phyloP scores from a whole-genome alignment of 2,888 invertebrate species.

The Pseudolycoriella hygida region DNA sequence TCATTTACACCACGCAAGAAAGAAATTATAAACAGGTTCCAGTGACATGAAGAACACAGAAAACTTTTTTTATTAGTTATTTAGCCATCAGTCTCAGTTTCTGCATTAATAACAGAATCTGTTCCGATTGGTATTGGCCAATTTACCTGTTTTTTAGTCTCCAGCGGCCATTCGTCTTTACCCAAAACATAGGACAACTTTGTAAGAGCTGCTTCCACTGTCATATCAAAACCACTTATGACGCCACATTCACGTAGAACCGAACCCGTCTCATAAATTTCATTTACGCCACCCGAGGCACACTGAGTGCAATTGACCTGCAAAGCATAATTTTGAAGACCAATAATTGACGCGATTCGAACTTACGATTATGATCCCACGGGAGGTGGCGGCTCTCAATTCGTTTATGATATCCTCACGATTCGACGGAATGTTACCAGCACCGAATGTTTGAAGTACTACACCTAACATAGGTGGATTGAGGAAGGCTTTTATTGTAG shows the following conservation, averaged over 20 bases:
- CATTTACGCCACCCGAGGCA: conserved; percentile 57
- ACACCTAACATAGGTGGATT: conserved; percentile 64
- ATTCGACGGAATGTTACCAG: conserved; percentile 81
- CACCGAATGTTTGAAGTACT: conserved; percentile 81
- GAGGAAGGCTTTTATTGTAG: conserved; percentile 52
- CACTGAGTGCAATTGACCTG: conserved; percentile 81
- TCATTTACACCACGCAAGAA: too few species aligned
- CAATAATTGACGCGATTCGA: too few species aligned
- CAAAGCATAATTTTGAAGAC: too few species aligned
- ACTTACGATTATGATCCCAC: conserved; percentile 45
- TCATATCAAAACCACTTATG: conserved; percentile 32
- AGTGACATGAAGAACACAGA: too few species aligned
- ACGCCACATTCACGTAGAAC: conserved; percentile 26
- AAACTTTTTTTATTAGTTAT: too few species aligned
- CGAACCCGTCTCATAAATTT: conserved; percentile 72
- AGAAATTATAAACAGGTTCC: too few species aligned
- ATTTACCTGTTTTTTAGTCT: conserved; percentile 44
- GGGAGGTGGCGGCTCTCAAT: conserved; percentile 46
- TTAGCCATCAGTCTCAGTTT: too few species aligned
- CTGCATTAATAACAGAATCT: too few species aligned
- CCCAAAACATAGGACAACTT: conserved; percentile 82
- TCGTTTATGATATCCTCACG: conserved; percentile 61
- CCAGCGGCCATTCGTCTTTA: conserved; percentile 46
- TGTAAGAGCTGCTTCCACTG: conserved; percentile 82
- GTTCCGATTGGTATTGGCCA: too few species aligned